Evolutionary conservation across 2,888 invertebrate genomes (phyloP).

Genomic region (Macropis europaea): DNA sequence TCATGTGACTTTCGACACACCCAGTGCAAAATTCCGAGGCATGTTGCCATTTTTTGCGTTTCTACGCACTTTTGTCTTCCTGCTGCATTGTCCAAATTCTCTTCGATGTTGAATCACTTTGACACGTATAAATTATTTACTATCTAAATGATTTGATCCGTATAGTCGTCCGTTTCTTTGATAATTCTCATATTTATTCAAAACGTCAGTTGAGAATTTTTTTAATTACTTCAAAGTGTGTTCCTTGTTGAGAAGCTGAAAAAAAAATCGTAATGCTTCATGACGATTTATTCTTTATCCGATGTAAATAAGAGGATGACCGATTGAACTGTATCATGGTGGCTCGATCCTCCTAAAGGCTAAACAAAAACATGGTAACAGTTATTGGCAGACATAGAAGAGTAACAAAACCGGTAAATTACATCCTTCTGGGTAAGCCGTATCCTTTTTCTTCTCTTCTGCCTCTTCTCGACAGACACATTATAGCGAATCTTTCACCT

Average conservation of each 20-base stretch:
- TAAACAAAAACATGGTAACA: conserved; percentile 14
- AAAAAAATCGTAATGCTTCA: too few species aligned
- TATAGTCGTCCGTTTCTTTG: too few species aligned
- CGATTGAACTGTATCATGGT: background rate
- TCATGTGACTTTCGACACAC: conserved; percentile 34
- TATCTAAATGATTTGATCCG: too few species aligned
- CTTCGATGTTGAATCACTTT: too few species aligned
- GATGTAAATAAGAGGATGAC: too few species aligned
- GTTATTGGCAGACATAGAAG: conserved; percentile 22
- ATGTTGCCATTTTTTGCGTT: conserved; percentile 29
- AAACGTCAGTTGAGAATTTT: too few species aligned
- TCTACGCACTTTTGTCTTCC: background rate
- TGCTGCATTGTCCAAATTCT: background rate
- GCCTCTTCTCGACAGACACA: background rate
- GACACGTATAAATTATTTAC: too few species aligned
- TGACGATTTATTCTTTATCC: too few species aligned
- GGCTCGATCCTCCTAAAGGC: background rate
- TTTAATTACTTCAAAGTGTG: too few species aligned
- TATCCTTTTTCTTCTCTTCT: background rate
- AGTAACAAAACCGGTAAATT: conserved; percentile 41
- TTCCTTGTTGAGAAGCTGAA: too few species aligned
- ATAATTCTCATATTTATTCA: background rate
- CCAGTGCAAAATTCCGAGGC: conserved; percentile 24
- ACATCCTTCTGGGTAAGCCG: conserved; percentile 5
- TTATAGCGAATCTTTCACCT: background rate